phyloP scores from a whole-genome alignment of 1,140 invertebrate species.

The Drosophila paulistorum region DNA sequence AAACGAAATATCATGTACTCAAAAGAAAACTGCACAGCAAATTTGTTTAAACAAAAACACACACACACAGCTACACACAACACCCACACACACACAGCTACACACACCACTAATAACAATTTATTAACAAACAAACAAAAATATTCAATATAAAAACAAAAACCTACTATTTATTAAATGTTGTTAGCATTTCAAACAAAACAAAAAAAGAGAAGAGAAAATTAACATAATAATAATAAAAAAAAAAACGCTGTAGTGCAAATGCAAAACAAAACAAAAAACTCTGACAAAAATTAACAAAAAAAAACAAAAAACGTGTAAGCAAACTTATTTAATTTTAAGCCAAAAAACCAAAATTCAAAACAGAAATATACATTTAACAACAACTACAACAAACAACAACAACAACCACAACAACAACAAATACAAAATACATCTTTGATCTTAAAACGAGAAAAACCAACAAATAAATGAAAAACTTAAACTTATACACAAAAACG shows the following conservation, averaged over 20 bases:
- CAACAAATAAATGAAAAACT: slow-evolving; percentile 80
- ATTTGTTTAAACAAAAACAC: slow-evolving; percentile 53
- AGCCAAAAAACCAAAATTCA: slow-evolving; percentile 45
- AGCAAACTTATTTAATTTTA: slow-evolving; percentile 78
- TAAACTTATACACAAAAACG: slow-evolving; percentile 80
- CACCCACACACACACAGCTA: slow-evolving; percentile 21
- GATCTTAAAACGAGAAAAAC: slow-evolving; percentile 67
- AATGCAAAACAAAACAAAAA: slow-evolving; percentile 65
- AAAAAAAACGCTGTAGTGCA: slow-evolving; percentile 72
- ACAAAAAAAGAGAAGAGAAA: slow-evolving; percentile 36
- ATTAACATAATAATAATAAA: slow-evolving; percentile 48
- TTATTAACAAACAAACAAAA: slow-evolving; percentile 64
- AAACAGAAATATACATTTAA: slow-evolving; percentile 53
- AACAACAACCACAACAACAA: slow-evolving; percentile 36
- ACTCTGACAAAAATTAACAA: slow-evolving; percentile 46
- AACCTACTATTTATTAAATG: slow-evolving; percentile 79
- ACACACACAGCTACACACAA: slow-evolving; percentile 24
- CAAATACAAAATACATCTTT: slow-evolving; percentile 73
- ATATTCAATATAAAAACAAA: slow-evolving; percentile 35
- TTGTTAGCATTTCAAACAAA: slow-evolving; percentile 73
- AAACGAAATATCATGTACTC: slow-evolving; percentile 58
- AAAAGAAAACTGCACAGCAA: slow-evolving; percentile 45
- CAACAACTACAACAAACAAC: slow-evolving; percentile 58
- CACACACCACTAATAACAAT: slow-evolving; percentile 61
- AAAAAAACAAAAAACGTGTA: slow-evolving; percentile 58